Evolutionary conservation across 2,888 invertebrate species (phyloP).

Genomic region (Drosophila koepferae): DNA sequence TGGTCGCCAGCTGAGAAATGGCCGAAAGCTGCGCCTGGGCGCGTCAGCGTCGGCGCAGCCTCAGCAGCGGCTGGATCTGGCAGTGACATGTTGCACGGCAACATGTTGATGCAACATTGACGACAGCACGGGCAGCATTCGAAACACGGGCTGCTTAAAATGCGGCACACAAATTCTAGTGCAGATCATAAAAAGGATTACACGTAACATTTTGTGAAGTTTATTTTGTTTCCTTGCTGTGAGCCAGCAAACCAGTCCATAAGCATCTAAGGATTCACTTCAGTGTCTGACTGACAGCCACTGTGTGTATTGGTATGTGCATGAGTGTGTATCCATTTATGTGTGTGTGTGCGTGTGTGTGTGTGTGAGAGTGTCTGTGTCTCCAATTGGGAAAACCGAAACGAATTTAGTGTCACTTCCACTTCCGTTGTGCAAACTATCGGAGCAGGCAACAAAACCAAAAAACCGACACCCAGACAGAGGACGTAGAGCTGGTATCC

Average conservation of each 20-base stretch:
- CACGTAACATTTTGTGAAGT: slow-evolving; percentile 75
- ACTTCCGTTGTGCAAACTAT: slow-evolving; percentile 80
- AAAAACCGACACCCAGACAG: slow-evolving; percentile 31
- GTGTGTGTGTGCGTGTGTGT: slow-evolving; percentile 6
- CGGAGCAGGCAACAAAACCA: slow-evolving; percentile 55
- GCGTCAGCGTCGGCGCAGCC: slow-evolving; percentile 62
- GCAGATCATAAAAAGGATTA: slow-evolving; percentile 80
- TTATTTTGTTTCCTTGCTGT: slow-evolving; percentile 35
- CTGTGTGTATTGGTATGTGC: slow-evolving; percentile 16
- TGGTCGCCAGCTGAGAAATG: slow-evolving; percentile 84
- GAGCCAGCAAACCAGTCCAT: slow-evolving; percentile 43
- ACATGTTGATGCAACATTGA: slow-evolving; percentile 35
- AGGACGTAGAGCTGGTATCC: slow-evolving; percentile 1
- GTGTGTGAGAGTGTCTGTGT: slow-evolving; percentile 20
- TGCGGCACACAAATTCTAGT: slow-evolving; percentile 70
- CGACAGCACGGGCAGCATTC: slow-evolving; percentile 5
- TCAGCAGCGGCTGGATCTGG: slow-evolving; percentile 81
- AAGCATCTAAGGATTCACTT: slow-evolving; percentile 51
- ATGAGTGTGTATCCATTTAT: neutral
- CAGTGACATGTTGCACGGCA: slow-evolving; percentile 70
- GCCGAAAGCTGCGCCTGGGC: slow-evolving; percentile 72
- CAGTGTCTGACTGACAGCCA: slow-evolving; percentile 25
- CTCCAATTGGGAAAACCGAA: slow-evolving; percentile 74
- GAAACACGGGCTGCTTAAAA: slow-evolving; percentile 60
- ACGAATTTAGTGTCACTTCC: slow-evolving; percentile 79